A percentile compares a stretch with the other conserved stretches of the same genome.
phyloP scores from a whole-genome alignment of 2,797 vertebrate genomes.

The Eulemur albifrons region DNA sequence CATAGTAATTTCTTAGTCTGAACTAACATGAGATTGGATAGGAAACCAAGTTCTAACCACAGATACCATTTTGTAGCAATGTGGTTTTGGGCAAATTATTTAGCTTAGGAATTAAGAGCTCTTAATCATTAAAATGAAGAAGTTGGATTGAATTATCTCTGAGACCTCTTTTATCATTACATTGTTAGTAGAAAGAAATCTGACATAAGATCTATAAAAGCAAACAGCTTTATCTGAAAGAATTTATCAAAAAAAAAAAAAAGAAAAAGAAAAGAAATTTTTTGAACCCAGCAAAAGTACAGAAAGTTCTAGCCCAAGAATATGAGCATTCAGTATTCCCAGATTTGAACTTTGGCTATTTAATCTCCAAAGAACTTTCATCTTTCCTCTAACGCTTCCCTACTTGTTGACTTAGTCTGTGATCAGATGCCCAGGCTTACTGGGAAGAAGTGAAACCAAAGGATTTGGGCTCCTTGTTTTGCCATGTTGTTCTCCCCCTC shows the following conservation, averaged over 20 bases:
- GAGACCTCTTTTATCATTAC: neutral
- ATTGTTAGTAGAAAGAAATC: conserved; percentile 29
- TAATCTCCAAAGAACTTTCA: neutral
- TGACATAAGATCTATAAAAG: neutral
- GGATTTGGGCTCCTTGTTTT: neutral
- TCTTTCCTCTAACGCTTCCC: neutral
- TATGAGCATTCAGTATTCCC: neutral
- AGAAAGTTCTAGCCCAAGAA: neutral
- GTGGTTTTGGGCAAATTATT: neutral
- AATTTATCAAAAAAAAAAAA: neutral
- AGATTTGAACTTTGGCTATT: neutral
- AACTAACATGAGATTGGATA: neutral
- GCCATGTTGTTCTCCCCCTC: neutral
- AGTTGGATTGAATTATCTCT: neutral
- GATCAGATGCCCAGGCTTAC: neutral
- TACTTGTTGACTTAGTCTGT: neutral
- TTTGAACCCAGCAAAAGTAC: neutral
- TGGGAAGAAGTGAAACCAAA: neutral
- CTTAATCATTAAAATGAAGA: neutral
- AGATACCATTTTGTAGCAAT: neutral
- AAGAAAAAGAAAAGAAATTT: neutral
- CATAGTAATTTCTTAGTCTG: neutral
- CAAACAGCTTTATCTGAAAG: conserved; percentile 19
- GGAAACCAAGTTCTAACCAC: neutral
- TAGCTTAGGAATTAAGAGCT: neutral